Evolutionary conservation across 2,797 vertebrate genomes (phyloP).

Genomic region (Peromyscus melanophrys): DNA sequence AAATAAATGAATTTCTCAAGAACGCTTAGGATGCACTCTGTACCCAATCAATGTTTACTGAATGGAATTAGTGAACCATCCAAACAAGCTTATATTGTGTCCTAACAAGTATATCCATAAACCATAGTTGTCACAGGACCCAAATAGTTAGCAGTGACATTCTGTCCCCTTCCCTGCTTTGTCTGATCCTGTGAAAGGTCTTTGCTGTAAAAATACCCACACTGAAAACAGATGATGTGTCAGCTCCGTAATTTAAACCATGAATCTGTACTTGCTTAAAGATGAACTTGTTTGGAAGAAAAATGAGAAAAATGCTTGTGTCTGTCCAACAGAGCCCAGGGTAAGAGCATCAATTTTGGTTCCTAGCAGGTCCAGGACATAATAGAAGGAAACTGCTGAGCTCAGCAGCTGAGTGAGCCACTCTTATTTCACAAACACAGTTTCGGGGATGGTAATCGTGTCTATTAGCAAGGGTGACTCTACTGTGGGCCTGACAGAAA

Average conservation of each 20-base stretch:
- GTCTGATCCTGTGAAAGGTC: slow-evolving; percentile 62
- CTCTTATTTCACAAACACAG: slow-evolving; percentile 84
- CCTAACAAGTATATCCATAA: slow-evolving; percentile 49
- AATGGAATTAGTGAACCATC: slow-evolving; percentile 18
- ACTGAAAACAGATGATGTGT: slow-evolving; percentile 85
- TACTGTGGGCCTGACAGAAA: slow-evolving; percentile 85
- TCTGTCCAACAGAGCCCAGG: slow-evolving; percentile 82
- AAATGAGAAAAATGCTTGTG: slow-evolving; percentile 86
- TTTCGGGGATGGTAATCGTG: slow-evolving; percentile 84
- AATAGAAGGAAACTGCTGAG: slow-evolving; percentile 87
- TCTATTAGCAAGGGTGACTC: slow-evolving; percentile 87
- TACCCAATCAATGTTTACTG: neutral
- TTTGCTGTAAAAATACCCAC: slow-evolving; percentile 75
- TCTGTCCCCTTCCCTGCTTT: slow-evolving; percentile 61
- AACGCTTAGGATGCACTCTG: neutral
- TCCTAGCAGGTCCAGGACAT: slow-evolving; percentile 83
- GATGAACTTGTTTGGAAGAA: slow-evolving; percentile 88
- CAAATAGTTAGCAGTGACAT: slow-evolving; percentile 40
- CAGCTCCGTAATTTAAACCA: slow-evolving; percentile 86
- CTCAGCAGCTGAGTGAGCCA: slow-evolving; percentile 84
- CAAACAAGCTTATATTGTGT: neutral
- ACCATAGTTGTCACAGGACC: slow-evolving; percentile 41
- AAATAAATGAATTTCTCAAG: neutral
- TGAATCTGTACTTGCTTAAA: slow-evolving; percentile 87
- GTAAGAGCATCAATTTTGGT: slow-evolving; percentile 87